phyloP scores from a whole-genome alignment of 1,140 invertebrate species.

The Ceratina calcarata region DNA sequence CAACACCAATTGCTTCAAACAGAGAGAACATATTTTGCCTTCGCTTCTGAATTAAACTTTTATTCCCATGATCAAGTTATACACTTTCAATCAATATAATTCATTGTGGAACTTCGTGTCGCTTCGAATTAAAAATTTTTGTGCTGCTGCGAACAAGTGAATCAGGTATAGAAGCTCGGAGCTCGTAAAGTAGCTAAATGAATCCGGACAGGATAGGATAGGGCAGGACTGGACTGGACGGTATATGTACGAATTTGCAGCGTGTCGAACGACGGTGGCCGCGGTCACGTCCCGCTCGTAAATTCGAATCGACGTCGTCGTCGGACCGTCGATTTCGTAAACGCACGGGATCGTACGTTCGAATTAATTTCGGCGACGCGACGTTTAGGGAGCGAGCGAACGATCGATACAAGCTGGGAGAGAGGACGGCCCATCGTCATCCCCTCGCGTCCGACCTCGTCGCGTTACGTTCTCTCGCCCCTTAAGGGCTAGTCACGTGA shows the following conservation, averaged over 20 bases:
- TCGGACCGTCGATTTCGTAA: conserved; percentile 30
- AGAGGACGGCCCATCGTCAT: too few species aligned
- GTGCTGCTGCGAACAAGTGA: not conserved
- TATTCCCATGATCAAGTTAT: too few species aligned
- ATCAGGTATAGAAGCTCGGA: not conserved
- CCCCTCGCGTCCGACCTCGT: not conserved
- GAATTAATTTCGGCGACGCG: conserved; percentile 41
- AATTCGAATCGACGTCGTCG: conserved; percentile 14
- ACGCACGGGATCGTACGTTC: conserved; percentile 31
- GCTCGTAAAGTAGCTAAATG: not conserved
- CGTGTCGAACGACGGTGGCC: too few species aligned
- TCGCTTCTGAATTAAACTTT: too few species aligned
- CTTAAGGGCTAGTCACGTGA: too few species aligned
- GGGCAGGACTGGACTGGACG: not conserved
- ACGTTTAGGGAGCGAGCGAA: conserved; percentile 14
- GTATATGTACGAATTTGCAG: conserved; percentile 1
- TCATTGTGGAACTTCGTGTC: too few species aligned
- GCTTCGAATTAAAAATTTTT: not conserved
- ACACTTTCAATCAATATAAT: too few species aligned
- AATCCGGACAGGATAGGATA: not conserved
- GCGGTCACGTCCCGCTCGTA: conserved; percentile 9
- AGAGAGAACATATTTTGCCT: too few species aligned
- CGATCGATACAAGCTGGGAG: conserved; percentile 26
- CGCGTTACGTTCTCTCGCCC: too few species aligned
- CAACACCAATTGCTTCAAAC: too few species aligned